Evolutionary conservation across 2,888 invertebrate genomes (phyloP), one percentile per base, ranked within the genome.

Genomic region (Tetheella fluctuosa): DNA sequence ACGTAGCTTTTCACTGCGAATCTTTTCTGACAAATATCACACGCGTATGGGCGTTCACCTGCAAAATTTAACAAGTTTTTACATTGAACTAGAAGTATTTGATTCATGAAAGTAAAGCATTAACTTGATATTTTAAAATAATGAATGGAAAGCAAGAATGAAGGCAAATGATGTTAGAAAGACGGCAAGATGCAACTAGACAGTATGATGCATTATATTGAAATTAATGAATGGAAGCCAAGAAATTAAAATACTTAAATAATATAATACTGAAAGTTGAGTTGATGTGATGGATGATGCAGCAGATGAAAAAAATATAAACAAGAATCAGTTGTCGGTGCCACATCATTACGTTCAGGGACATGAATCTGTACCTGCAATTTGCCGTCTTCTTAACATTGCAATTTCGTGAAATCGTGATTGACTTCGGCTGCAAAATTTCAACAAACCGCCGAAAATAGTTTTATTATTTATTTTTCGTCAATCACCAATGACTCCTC

Each of bases 1-100:
- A 97, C 95, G 79, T 97, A 97, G 80, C 96, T 96, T 87, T 96
- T 96, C 67, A 96, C 96, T 52, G 96, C 96, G 85, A 96, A 97
- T 76, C 95, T 94, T 89, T 96, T 96, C 81, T 96, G 95, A 86
- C 97, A 97, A 76, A 96, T 95, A 89, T 96, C 96, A 91, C 96
- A 97, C 69, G 95, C 95, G 79, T 96, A 97, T 42, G 96, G 97
- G 64, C 96, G 94, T 86, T 96, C 96, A 73, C 96, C 96, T 94
- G 85, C 71, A 87, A 88, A 59, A 65, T 59, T n/a, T 58, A 59
- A 42, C 8, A 39, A 15, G 52, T 57, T 62, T 54, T 54, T 56
- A 59, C 54, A 58, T 34, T 15, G 28, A 63, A 62, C 7, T 52
- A 0, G 23, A 39, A 55, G 30, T 30, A 62, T 15, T 63, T 54